Evolutionary conservation across 2,888 invertebrate species (phyloP).

Genomic region (Blastobasis lacticolella): DNA sequence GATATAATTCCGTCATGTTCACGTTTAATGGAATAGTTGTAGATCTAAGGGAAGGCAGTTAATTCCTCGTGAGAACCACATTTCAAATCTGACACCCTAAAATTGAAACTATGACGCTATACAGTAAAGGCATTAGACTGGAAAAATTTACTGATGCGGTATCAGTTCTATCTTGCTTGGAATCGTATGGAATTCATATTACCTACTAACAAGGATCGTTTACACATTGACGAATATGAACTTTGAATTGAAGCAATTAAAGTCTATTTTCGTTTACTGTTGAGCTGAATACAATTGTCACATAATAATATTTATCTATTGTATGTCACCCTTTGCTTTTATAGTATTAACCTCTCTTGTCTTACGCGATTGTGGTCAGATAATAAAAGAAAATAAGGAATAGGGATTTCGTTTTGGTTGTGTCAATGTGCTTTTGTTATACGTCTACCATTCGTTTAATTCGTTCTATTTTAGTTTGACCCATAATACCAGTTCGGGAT

Average conservation of each 20-base stretch:
- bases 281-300: conserved; percentile 16
- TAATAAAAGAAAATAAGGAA: conserved; percentile 42
- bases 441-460: no score
- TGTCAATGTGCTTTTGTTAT: conserved; percentile 23
- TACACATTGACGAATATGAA: no score
- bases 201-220: conserved; percentile 11
- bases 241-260: no score
- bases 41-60: no score
- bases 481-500: no score
- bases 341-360: conserved; percentile 53
- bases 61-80: conserved; percentile 41
- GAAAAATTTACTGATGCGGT: conserved; percentile 65
- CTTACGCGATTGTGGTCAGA: conserved; percentile 57
- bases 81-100: conserved; percentile 33
- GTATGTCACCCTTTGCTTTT: conserved; percentile 62
- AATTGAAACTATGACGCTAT: conserved; percentile 43
- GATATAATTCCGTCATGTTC: no score
- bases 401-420: conserved; percentile 44
- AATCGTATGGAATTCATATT: conserved; percentile 38
- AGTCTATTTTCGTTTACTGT: no score
- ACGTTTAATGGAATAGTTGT: no score
- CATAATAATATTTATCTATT: conserved; percentile 42
- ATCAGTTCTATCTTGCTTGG: conserved; percentile 28
- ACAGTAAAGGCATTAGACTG: conserved; percentile 59
- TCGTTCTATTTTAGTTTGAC: no score